Base-by-base conservation (phyloP, 2,888 invertebrate species). In the Halictus quadricinctus region DNA sequence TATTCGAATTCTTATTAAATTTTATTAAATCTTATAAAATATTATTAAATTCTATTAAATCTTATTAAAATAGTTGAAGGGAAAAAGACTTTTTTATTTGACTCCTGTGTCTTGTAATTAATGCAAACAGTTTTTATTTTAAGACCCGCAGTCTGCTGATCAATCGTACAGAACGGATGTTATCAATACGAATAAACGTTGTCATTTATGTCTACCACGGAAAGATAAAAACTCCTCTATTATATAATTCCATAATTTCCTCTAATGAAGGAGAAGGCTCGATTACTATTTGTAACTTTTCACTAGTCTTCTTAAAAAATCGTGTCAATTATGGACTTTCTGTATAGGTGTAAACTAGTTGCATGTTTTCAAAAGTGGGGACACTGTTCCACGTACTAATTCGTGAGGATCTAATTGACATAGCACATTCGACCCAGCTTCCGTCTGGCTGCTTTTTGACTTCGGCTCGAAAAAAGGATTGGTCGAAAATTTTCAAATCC, bases 401-500 rank as follows among this genome's bases (percentile, higher is more conserved):
- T 29, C 36, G 48, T 41, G n/a, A 10, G 36, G 10, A n/a, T 50
- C 48, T 50, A 69, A 76, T 69, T 50, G 36, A 7, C 8, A 7
- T 21, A 48, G 48, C 29, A 76, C 41, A 66, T 21, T 64, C 60
- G 69, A n/a, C 41, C 41, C 69, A 48, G 41, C 48, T 13, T 58
- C n/a, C n/a, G 18, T 7, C 29, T 6, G 8, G 15, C 18, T 4
- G 36, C 36, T 2, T 29, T 36, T 60, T 25, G 6, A 66, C 36
- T 36, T 58, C 58, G 58, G 0, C 36, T 66, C 25, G 66, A 29
- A 15, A 18, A 29, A 36, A 21, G 29, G 15, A 18, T 48, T 21
- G 41, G 18, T 50, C 46, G 64, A 54, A 29, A n/a, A 80, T 73
- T 75, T 80, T 80, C 36, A 50, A 43, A 60, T 66, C 54, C 50